Evolutionary conservation across 1,140 invertebrate genomes (phyloP).

Genomic region (Hirudo medicinalis): DNA sequence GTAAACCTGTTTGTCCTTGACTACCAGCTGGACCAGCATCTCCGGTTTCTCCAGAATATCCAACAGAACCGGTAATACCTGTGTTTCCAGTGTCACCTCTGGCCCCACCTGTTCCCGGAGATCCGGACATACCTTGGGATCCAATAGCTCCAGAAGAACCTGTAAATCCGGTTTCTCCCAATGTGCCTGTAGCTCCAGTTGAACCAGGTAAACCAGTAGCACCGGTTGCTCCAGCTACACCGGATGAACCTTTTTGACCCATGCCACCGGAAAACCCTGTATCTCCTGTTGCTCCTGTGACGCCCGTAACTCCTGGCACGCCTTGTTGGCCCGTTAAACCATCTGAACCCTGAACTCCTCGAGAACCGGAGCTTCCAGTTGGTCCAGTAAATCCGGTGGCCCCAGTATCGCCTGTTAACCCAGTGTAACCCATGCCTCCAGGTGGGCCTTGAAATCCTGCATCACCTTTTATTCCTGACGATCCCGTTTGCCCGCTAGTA

Average conservation of each 20-base stretch:
- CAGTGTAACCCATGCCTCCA: neutral
- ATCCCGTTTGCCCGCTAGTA: neutral
- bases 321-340: neutral
- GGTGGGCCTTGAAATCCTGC: neutral
- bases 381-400: neutral
- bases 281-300: neutral
- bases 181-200: neutral
- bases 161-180: neutral
- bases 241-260: neutral
- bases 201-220: neutral
- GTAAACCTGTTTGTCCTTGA: slow-evolving; percentile 3
- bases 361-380: neutral
- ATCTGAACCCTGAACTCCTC: neutral
- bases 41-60: neutral
- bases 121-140: neutral
- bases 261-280: neutral
- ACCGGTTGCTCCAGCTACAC: neutral
- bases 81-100: neutral
- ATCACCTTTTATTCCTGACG: neutral
- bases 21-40: neutral
- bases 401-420: neutral
- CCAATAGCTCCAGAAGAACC: neutral
- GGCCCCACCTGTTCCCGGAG: neutral
- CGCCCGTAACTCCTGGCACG: neutral
- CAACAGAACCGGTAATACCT: neutral